phyloP scores from a whole-genome alignment of 92 coral and sea anemone species.

The Epizoanthus ramosus region DNA sequence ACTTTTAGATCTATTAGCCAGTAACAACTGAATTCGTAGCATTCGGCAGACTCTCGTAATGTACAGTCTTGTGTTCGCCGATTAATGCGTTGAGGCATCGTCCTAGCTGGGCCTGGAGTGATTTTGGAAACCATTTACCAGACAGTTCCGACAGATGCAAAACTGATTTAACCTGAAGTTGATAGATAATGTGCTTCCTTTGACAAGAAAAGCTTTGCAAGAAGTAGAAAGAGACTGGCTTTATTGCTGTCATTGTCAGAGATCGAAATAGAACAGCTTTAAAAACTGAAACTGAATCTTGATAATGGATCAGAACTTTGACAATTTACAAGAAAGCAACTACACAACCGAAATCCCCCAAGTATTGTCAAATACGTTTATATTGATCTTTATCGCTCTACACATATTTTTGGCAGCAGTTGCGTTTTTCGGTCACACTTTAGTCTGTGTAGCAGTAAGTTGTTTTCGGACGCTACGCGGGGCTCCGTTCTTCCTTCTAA shows the following conservation, averaged over 20 bases:
- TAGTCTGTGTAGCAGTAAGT: slow-evolving; percentile 26
- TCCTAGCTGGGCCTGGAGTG: too few species aligned
- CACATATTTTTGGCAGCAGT: slow-evolving; percentile 21
- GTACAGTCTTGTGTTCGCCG: too few species aligned
- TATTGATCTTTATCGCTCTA: slow-evolving; percentile 16
- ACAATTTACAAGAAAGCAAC: slow-evolving; percentile 5
- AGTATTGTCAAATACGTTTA: background rate
- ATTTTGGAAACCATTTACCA: too few species aligned
- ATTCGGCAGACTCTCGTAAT: too few species aligned
- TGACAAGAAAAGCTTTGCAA: background rate
- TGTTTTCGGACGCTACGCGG: slow-evolving; percentile 1
- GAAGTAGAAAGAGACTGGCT: background rate
- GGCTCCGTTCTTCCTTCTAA: slow-evolving; percentile 10
- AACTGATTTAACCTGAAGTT: too few species aligned
- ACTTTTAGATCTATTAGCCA: too few species aligned
- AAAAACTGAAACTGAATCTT: background rate
- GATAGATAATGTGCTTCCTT: background rate
- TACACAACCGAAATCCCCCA: slow-evolving; percentile 6
- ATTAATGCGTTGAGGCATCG: too few species aligned
- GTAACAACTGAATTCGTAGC: too few species aligned
- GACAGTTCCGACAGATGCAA: too few species aligned
- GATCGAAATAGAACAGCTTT: background rate
- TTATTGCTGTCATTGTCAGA: background rate
- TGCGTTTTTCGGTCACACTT: slow-evolving; percentile 26
- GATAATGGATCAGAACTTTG: background rate